Evolutionary conservation across 2,888 invertebrate species (phyloP).

Genomic region (Encarsia formosa): DNA sequence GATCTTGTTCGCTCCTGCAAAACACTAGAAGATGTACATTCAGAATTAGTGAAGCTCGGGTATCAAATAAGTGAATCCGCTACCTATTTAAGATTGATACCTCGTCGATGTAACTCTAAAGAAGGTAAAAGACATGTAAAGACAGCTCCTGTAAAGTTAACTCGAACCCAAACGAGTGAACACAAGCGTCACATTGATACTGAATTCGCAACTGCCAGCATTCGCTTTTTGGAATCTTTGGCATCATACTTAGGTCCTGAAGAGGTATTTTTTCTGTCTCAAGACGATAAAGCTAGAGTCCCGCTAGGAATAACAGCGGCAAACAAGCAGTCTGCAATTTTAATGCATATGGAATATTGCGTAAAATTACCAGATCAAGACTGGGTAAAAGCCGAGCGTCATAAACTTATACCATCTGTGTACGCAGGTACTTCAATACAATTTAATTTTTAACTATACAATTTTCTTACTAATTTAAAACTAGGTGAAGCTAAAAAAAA

Average conservation of each 20-base stretch:
- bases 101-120: no score
- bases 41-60: no score
- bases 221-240: background rate
- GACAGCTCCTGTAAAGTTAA: background rate
- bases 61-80: no score
- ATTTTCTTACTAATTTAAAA: no score
- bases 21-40: no score
- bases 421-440: slow-evolving; percentile 37
- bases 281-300: background rate
- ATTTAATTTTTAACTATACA: no score
- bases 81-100: no score
- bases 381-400: background rate
- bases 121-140: no score
- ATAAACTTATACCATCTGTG: background rate
- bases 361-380: background rate
- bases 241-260: background rate
- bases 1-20: no score
- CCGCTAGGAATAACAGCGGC: background rate
- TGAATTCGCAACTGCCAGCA: background rate
- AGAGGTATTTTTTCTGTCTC: background rate
- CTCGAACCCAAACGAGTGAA: background rate
- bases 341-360: background rate
- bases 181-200: background rate
- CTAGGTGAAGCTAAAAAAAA: no score
- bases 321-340: background rate